A percentile compares a stretch with the other conserved stretches of the same genome.
phyloP scores from a whole-genome alignment of 2,113 vertebrate species.

The Phyllostomus hastatus region DNA sequence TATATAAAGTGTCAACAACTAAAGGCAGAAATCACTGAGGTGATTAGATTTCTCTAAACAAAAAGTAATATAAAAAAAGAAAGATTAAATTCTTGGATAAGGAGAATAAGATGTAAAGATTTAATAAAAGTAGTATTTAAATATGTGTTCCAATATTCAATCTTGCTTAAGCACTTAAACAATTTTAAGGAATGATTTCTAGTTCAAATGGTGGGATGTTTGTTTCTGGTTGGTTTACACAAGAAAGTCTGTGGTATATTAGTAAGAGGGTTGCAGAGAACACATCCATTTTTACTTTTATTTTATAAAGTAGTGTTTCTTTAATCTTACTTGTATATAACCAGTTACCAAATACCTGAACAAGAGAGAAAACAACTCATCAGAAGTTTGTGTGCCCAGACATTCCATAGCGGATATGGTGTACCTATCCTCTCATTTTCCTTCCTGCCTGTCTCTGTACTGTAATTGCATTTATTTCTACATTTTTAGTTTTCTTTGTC shows the following conservation, averaged over 20 bases:
- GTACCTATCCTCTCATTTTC: rapidly evolving
- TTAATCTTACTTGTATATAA: rapidly evolving
- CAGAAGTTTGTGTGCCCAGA: rapidly evolving
- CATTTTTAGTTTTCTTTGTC: neutral
- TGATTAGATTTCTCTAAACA: neutral
- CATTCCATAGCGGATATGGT: neutral
- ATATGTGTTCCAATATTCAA: neutral
- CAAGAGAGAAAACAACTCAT: neutral
- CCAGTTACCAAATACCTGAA: neutral
- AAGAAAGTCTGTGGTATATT: neutral
- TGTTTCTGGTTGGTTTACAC: neutral
- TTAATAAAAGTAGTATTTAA: neutral
- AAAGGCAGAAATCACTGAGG: neutral
- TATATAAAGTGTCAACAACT: neutral
- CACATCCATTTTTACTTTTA: neutral
- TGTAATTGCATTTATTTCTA: neutral
- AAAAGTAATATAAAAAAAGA: neutral
- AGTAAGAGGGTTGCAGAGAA: rapidly evolving
- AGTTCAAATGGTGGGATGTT: neutral
- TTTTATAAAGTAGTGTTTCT: neutral
- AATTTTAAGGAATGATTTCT: neutral
- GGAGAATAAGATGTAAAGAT: neutral
- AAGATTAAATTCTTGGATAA: neutral
- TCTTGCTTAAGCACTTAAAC: neutral
- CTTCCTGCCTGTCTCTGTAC: neutral